Evolutionary conservation across 30 jellyfish, hydroid and myxozoan species (phyloP), one percentile per base, ranked within the genome.

Genomic region (Mastigias papua): DNA sequence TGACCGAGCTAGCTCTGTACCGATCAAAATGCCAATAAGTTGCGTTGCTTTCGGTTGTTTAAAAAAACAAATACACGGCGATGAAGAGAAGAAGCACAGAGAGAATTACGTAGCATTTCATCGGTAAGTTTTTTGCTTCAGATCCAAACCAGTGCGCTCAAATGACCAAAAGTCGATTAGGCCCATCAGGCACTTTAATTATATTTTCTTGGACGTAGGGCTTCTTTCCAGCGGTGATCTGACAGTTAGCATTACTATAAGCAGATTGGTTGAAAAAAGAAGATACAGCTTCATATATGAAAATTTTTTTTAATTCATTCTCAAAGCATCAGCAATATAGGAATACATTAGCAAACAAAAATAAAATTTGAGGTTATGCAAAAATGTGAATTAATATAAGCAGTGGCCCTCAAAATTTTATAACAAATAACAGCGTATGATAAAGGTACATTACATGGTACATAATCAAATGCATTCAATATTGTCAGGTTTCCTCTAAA

Each of bases 71-170:
- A 61, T 61, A 61, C 73, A 61, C 11, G 0, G 20, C 20, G 34
- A 61, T 61, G 73, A n/a, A 61, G 20, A 61, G 34, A 10, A 61
- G 73, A 61, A 61, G 34, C 11, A 61, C 17, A 28, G 34, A 61
- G 73, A 61, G 8, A 61, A 28, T 28, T 61, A 61, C 17, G 34
- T 61, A 10, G 73, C 73, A 28, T 61, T 61, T 61, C 73, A 61
- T 61, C 73, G 73, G 73, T 61, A 61, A 61, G 73, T n/a, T 61
- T 61, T 61, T 61, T 61, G 34, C 34, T 61, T 61, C 10, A n/a
- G 11, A 61, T 19, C 17, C 20, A 61, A 61, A 28, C 73, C 20
- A 28, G 34, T 20, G 34, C 19, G 19, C 11, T n/a, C 73, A 23
- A 61, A 61, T 7, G 13, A 23, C 30, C 20, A 23, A 61, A 61